Percentiles rank a stretch among this genome's conserved stretches.
phyloP scores from a whole-genome alignment of 2,113 vertebrate species.

The Arothron firmamentum region DNA sequence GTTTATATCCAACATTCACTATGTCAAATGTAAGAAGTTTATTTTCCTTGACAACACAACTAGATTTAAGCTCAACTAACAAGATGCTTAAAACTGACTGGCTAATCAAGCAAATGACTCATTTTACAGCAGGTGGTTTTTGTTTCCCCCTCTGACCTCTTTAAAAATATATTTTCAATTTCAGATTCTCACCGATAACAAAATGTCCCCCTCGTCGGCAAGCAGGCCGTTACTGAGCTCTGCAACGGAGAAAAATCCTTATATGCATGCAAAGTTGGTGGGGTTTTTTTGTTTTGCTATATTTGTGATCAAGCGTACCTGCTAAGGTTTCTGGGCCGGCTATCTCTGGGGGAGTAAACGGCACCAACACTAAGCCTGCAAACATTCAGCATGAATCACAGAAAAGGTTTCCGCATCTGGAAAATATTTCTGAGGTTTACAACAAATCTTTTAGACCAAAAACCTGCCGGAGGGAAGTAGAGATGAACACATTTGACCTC shows the following conservation, averaged over 20 bases:
- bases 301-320: conserved; percentile 21
- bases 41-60: too few relatives aligned
- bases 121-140: too few relatives aligned
- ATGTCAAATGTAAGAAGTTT: too few relatives aligned
- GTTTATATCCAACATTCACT: too few relatives aligned
- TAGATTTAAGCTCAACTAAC: too few relatives aligned
- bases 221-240: background rate
- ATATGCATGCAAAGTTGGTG: background rate
- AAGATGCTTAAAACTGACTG: too few relatives aligned
- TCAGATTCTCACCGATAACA: conserved; percentile 24
- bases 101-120: too few relatives aligned
- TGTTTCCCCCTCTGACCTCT: too few relatives aligned
- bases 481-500: too few relatives aligned
- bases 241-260: background rate
- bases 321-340: conserved; percentile 23
- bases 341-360: background rate
- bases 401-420: background rate
- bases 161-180: too few relatives aligned
- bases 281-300: background rate
- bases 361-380: background rate
- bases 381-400: background rate
- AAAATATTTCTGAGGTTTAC: background rate
- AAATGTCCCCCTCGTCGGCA: conserved; percentile 43
- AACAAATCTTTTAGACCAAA: background rate
- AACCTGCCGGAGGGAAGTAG: too few relatives aligned